Evolutionary conservation across 2,888 invertebrate genomes (phyloP).

Genomic region (Eulithis prunata): DNA sequence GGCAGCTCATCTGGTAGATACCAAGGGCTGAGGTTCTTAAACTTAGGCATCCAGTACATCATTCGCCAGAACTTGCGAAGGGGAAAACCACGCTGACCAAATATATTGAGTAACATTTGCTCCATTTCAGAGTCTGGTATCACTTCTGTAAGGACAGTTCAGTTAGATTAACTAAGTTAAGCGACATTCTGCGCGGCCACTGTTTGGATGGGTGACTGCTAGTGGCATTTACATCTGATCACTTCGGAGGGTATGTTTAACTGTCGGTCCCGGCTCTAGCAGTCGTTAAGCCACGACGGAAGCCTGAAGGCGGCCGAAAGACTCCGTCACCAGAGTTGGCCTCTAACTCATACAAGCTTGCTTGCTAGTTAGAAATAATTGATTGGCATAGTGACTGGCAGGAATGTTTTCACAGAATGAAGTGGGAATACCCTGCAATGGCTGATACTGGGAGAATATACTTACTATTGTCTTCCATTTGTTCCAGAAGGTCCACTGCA

Average conservation of each 20-base stretch:
- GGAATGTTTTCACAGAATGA: too few relatives aligned
- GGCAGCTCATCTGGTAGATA: conserved; percentile 91
- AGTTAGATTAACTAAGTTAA: not conserved
- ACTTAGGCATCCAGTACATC: conserved; percentile 97
- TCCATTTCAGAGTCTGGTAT: conserved; percentile 96
- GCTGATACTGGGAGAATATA: not conserved
- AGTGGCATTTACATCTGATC: too few relatives aligned
- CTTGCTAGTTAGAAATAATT: too few relatives aligned
- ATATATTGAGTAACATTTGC: conserved; percentile 91
- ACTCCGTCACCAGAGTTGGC: too few relatives aligned
- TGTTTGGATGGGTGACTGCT: too few relatives aligned
- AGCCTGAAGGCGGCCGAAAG: too few relatives aligned
- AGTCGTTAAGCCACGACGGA: too few relatives aligned
- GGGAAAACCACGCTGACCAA: conserved; percentile 91
- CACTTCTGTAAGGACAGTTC: conserved; percentile 84
- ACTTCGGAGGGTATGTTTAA: too few relatives aligned
- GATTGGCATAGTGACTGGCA: too few relatives aligned
- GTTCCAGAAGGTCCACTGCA: conserved; percentile 93
- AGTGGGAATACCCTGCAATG: conserved; percentile 19
- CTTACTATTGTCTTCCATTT: conserved; percentile 97
- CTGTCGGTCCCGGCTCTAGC: too few relatives aligned
- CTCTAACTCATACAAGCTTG: too few relatives aligned
- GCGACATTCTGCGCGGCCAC: too few relatives aligned
- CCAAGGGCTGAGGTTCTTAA: conserved; percentile 95
- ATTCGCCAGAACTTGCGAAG: conserved; percentile 91